phyloP scores from a whole-genome alignment of 2,888 invertebrate species.

The Platypus cylindrus region DNA sequence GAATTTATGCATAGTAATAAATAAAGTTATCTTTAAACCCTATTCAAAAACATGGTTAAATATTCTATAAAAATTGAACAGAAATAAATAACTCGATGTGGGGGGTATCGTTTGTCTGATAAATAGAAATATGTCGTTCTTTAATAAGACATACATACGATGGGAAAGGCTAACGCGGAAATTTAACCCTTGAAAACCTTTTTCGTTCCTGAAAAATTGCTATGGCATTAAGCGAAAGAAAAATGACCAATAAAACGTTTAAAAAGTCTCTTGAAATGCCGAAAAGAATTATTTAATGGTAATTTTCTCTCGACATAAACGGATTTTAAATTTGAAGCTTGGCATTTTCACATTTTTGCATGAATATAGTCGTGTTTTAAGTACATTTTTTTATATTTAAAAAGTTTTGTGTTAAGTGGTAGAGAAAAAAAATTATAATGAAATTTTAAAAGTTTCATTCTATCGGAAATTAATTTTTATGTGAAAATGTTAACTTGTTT shows the following conservation, averaged over 20 bases:
- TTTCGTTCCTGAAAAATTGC: constrained; percentile 11
- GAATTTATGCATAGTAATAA: too few species aligned
- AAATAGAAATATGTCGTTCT: constrained; percentile 29
- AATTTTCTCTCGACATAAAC: neutral
- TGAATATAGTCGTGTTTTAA: too few species aligned
- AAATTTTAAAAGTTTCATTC: too few species aligned
- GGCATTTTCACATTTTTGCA: too few species aligned
- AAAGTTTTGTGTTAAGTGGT: too few species aligned
- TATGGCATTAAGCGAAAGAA: constrained; percentile 1
- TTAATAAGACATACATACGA: constrained; percentile 28
- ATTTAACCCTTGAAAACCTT: constrained; percentile 11
- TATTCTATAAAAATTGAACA: constrained; percentile 8
- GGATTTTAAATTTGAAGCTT: neutral
- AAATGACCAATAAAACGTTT: constrained; percentile 1
- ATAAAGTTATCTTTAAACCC: too few species aligned
- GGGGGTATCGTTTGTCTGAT: constrained; percentile 17
- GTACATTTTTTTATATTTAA: too few species aligned
- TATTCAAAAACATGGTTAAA: too few species aligned
- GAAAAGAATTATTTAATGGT: neutral
- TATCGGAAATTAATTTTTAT: too few species aligned
- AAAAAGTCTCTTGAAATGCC: neutral
- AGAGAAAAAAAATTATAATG: too few species aligned
- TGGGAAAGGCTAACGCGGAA: constrained; percentile 21
- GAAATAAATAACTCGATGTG: constrained; percentile 10
- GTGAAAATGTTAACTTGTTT: too few species aligned